Evolutionary conservation across 1,140 invertebrate genomes (phyloP), one percentile per base, ranked within the genome.

Genomic region (Sminthurides bifidus): DNA sequence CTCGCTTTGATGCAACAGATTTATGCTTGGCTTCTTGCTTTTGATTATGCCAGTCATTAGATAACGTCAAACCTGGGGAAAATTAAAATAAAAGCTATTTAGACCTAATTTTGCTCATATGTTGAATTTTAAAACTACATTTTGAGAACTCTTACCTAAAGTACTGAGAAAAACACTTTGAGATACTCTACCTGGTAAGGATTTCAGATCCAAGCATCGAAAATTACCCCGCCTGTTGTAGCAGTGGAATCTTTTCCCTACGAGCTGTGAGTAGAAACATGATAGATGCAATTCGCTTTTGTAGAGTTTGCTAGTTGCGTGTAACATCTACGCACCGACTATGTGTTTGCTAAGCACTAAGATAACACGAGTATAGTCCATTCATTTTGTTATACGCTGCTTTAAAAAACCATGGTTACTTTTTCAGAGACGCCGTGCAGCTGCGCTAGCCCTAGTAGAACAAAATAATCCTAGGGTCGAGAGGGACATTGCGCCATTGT

Each of bases 1-100:
- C 70, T 96, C 96, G 70, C 90, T 93, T 74, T 95, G 91, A 73
- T 98, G 93, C 24, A 96, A 73, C 70, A 95, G 90, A 69, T 95
- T 96, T 54, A 97, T 75, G 70, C 85, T 89, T 14, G 90, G 87
- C 73, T 96, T 96, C 1, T 94, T 92, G 73, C 88, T 94, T 75
- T 97, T 98, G 10, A 95, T 91, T 75, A 92, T 84, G 43, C 89
- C 90, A 15, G 84, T 80, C 77, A 89, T 87, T 55, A 94, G 74
- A 71, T 86, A 91, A 72, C 91, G 87, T 68, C 86, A 92, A 48
- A 92, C 85, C 82, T 86, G 72, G 43, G 77, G 70, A 31, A 59
- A 69, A 69, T 67, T n/a, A n/a, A n/a, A 60, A 54, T 54, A 14
- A 60, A 46, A 45, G 23, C 50, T n/a, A 23, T 35, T 3, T 17